Percentiles rank a stretch among this genome's conserved stretches.
phyloP scores from a whole-genome alignment of 2,797 vertebrate species.

The Tenualosa ilisha region DNA sequence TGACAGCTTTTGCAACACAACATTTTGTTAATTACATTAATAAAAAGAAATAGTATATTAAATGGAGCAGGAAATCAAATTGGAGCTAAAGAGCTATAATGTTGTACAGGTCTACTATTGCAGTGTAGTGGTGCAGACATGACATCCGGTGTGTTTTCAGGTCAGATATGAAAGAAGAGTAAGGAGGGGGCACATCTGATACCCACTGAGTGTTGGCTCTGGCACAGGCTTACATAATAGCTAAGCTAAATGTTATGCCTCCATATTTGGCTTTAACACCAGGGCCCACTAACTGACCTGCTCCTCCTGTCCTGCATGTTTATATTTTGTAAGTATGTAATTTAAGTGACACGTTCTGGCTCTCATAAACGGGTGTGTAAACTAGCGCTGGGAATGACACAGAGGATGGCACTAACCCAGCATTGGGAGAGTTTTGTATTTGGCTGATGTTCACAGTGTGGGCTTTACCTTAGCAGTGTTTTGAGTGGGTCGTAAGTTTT shows the following conservation, averaged over 20 bases:
- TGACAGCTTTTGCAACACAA: neutral
- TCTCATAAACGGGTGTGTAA: neutral
- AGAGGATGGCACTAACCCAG: neutral
- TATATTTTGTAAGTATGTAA: neutral
- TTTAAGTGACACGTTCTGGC: neutral
- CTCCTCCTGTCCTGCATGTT: neutral
- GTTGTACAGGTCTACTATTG: neutral
- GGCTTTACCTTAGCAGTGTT: neutral
- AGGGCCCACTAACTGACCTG: neutral
- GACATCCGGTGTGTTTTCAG: neutral
- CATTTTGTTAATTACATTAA: too few relatives aligned
- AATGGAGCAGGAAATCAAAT: neutral
- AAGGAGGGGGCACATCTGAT: neutral
- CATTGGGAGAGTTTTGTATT: neutral
- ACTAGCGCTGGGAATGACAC: neutral
- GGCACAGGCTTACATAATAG: neutral
- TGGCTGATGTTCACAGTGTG: neutral
- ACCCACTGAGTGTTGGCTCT: neutral
- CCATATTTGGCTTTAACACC: slow-evolving; percentile 17
- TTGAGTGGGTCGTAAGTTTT: neutral
- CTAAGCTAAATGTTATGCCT: neutral
- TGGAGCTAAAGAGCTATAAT: neutral
- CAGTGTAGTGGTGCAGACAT: neutral
- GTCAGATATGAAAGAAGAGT: neutral
- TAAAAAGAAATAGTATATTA: too few relatives aligned